Conservation (phyloP, 2,888 invertebrate genomes). For the Carcina quercana region DNA sequence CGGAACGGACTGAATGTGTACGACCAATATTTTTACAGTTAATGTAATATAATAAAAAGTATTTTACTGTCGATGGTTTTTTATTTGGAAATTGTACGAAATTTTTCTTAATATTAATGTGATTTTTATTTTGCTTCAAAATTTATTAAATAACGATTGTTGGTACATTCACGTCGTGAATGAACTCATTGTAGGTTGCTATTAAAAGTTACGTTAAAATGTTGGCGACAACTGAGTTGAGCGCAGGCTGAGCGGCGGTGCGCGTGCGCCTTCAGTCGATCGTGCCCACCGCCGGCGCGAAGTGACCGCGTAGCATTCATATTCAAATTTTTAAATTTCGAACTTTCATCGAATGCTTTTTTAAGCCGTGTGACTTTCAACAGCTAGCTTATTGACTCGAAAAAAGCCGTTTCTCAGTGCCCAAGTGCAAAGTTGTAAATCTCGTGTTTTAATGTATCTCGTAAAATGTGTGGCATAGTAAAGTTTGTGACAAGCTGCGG, state of each 20-base stretch:
- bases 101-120: too few species aligned
- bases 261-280: conserved; percentile 64
- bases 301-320: conserved; percentile 33
- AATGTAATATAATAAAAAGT: too few species aligned
- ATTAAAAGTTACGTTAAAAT: too few species aligned
- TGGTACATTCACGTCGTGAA: too few species aligned
- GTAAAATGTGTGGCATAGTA: conserved; percentile 25
- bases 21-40: too few species aligned
- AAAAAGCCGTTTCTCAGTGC: conserved; percentile 28
- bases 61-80: too few species aligned
- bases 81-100: too few species aligned
- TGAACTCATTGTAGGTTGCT: too few species aligned
- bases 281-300: conserved; percentile 51
- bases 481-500: conserved; percentile 54
- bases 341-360: conserved; percentile 38
- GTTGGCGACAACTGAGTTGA: conserved; percentile 39
- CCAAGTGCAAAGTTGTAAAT: conserved; percentile 27
- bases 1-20: too few species aligned
- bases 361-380: conserved; percentile 28
- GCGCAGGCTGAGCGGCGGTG: conserved; percentile 43
- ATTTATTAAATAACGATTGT: too few species aligned
- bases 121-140: too few species aligned
- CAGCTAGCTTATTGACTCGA: conserved; percentile 13
- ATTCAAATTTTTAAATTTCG: conserved; percentile 36
- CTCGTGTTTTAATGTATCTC: conserved; percentile 21